Base-by-base conservation (phyloP, 2,888 invertebrate genomes). In the Oxystoma pomonae region DNA sequence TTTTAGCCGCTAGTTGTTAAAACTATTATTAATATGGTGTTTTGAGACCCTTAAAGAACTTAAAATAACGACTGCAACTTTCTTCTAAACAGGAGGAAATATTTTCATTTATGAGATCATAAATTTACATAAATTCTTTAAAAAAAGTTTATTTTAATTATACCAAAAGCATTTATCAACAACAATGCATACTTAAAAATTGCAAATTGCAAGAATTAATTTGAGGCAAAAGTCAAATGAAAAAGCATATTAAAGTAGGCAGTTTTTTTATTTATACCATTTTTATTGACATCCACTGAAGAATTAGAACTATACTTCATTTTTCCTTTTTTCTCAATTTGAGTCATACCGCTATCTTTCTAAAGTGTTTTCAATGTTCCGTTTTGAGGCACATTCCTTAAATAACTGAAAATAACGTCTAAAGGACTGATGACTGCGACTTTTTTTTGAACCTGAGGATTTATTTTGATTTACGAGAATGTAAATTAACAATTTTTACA, bases 291-390 rank as follows among this genome's bases (percentile, higher is more conserved):
- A 66, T 69, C 69, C 60, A 58, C 52, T 59, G 64, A 59, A 65
- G 64, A 60, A 57, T 68, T 65, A 58, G 61, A 17, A 55, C 61
- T 5, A 62, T 60, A 64, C 62, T 76, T 19, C 79, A 69, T 61
- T 85, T 84, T 76, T 84, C 85, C 83, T 60, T 82, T 81, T 75
- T 85, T 84, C n/a, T 84, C 85, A 85, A 35, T 35, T 35, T 16
- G 56, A 49, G 53, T 59, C 61, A 21, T 58, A 58, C n/a, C n/a
- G n/a, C n/a, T n/a, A n/a, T n/a, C n/a, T n/a, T n/a, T n/a, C n/a
- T 20, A 60, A 56, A 9, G 7, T 12, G 18, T 20, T 50, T 5
- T 63, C 57, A 49, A n/a, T n/a, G n/a, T 70, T 70, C 59, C 65
- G 71, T 60, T 68, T 70, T 12, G 70, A 61, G 17, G 71, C 68